These are phyloP conservation scores for Thaumatotibia leucotreta DNA, from an alignment of 1,140 invertebrate species.

Conservation along the genomic window DNA sequence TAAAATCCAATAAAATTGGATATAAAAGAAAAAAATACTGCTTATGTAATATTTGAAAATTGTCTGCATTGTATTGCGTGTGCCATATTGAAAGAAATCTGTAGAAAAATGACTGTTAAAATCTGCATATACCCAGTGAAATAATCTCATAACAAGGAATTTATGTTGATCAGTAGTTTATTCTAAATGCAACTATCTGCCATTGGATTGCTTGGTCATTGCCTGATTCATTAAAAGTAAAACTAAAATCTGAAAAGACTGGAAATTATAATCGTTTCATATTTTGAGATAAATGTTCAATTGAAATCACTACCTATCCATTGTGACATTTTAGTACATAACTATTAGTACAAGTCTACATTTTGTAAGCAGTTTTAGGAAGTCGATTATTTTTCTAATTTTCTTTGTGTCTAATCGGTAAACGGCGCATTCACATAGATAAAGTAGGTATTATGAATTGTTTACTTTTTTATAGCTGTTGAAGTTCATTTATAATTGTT, in stretches of 20 bases:
- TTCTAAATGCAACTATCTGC: too few relatives aligned
- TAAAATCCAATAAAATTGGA: background rate
- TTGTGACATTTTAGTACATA: constrained; percentile 15
- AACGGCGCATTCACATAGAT: background rate
- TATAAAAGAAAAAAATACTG: constrained; percentile 6
- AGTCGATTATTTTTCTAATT: background rate
- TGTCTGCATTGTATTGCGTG: constrained; percentile 13
- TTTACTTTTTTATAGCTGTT: background rate
- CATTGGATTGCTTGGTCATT: background rate
- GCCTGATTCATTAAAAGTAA: background rate
- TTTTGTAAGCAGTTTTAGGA: background rate
- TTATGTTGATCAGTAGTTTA: background rate
- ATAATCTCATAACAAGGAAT: background rate
- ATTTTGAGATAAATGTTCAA: background rate
- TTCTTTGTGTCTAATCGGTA: background rate
- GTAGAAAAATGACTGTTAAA: background rate
- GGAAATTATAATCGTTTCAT: background rate
- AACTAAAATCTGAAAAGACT: background rate
- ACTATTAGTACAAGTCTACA: constrained; percentile 17
- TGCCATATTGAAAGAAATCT: constrained; percentile 10
- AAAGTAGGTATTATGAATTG: background rate
- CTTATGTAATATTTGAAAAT: background rate
- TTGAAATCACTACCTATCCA: background rate
- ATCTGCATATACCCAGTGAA: background rate
- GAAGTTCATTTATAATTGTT: background rate